Evolutionary conservation across 2,888 invertebrate genomes (phyloP).

Genomic region (Lysandra bellargus): DNA sequence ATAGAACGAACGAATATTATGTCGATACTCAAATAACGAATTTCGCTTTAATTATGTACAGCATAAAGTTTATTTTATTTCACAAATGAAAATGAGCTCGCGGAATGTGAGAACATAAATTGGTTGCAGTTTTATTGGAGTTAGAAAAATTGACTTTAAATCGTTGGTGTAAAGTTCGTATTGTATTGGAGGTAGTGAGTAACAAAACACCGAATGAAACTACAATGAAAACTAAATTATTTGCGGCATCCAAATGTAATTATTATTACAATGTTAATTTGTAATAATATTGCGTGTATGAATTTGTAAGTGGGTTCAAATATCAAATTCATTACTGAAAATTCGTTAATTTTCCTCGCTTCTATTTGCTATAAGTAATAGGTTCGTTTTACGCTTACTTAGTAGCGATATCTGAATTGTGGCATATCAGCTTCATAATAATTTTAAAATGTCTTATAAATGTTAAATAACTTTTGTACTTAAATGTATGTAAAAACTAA

Average conservation of each 20-base stretch:
- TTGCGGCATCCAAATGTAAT: slow-evolving; percentile 27
- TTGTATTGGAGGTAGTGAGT: neutral
- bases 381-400: neutral
- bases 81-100: slow-evolving; percentile 32
- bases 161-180: slow-evolving; percentile 24
- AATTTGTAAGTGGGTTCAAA: neutral
- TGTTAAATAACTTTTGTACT: no score
- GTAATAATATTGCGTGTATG: neutral
- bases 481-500: no score
- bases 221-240: slow-evolving; percentile 21
- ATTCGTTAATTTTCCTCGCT: neutral
- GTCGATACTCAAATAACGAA: neutral
- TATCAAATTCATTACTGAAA: neutral
- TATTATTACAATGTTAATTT: slow-evolving; percentile 28
- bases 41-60: slow-evolving; percentile 24
- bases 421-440: no score
- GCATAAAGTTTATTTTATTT: slow-evolving; percentile 31
- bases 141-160: slow-evolving; percentile 29
- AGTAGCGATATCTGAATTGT: neutral
- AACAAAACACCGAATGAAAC: slow-evolving; percentile 6
- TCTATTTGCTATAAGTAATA: neutral
- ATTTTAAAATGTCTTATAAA: no score
- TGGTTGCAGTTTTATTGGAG: slow-evolving; percentile 32
- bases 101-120: slow-evolving; percentile 38
- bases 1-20: slow-evolving; percentile 25